Base-by-base conservation (phyloP, 2,888 invertebrate species). In the Hyposoter dolosus region DNA sequence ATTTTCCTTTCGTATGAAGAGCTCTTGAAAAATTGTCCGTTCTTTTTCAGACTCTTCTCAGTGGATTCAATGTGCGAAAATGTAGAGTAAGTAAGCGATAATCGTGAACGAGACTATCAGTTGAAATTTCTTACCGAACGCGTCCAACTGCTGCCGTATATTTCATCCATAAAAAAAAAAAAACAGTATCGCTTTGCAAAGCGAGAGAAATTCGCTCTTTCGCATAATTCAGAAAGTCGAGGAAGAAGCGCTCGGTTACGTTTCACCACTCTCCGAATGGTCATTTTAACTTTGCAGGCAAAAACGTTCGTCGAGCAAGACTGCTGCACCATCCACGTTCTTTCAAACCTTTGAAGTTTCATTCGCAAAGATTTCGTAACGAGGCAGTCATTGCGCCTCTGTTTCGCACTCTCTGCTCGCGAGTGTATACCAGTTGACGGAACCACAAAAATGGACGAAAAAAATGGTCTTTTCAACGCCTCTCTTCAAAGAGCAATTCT, bases 311-410 rank as follows among this genome's bases (percentile, higher is more conserved):
- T 66, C 77, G 68, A 74, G 60, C 56, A 47, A 32, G 78, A 63
- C 66, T 40, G 66, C 72, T 32, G 28, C 28, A 53, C 45, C 69
- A 69, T 75, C 43, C 75, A 47, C 50, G 43, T 63, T 28, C 72
- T 28, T 32, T 6, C 45, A 76, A 79, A 71, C 75, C 82, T 85
- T 85, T 85, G 85, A 85, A 72, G 85, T 85, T 72, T 66, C 66
- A 45, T 50, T 69, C 56, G 56, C 78, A 43, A 63, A 75, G 50
- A 82, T 85, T 79, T 80, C 65, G 85, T 76, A 85, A 82, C 85
- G 82, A 79, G 75, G 82, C 69, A 71, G 78, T 85, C 82, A 85
- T 82, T 82, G 79, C 84, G 12, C 23, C 60, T 32, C 66, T 19
- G 50, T 63, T 66, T 75, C 68, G 71, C 56, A 56, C 28, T 77